These are phyloP conservation scores for Cottus gobio DNA, from an alignment of 2,113 vertebrate genomes.

Conservation along the genomic window DNA sequence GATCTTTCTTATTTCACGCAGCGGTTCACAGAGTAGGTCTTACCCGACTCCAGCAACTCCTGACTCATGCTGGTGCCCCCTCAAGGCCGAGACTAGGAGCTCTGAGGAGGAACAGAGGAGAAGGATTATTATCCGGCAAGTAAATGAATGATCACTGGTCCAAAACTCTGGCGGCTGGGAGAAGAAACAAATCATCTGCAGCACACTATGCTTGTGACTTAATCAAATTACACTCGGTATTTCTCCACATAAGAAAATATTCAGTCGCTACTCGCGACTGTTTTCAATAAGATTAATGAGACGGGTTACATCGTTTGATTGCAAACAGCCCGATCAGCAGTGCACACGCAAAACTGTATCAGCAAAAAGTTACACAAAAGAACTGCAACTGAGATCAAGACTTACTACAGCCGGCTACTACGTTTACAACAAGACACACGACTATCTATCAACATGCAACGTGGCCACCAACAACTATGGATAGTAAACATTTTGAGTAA, in stretches of 20 bases:
- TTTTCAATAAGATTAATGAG: constrained; percentile 25
- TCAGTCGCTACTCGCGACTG: neutral
- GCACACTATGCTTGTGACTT: neutral
- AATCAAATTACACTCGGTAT: neutral
- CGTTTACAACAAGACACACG: neutral
- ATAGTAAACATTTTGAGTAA: neutral
- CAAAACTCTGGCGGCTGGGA: constrained; percentile 24
- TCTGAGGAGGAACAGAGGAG: constrained; percentile 67
- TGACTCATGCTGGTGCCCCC: constrained; percentile 82
- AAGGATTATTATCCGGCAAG: constrained; percentile 25
- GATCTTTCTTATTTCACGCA: constrained; percentile 26
- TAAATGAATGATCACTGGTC: constrained; percentile 20
- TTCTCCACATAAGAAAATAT: neutral
- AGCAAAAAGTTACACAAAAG: constrained; percentile 18
- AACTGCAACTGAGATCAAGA: constrained; percentile 3
- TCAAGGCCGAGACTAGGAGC: constrained; percentile 66
- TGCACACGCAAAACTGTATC: constrained; percentile 18
- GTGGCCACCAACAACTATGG: neutral
- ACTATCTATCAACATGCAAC: neutral
- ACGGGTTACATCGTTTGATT: neutral
- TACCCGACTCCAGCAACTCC: constrained; percentile 82
- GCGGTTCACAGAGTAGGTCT: constrained; percentile 49
- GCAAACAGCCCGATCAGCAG: constrained; percentile 34
- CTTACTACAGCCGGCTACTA: neutral
- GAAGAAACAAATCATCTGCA: constrained; percentile 7